Evolutionary conservation across 2,797 vertebrate species (phyloP), one percentile per base, ranked within the genome.

Genomic region (Gephyroberyx darwinii): DNA sequence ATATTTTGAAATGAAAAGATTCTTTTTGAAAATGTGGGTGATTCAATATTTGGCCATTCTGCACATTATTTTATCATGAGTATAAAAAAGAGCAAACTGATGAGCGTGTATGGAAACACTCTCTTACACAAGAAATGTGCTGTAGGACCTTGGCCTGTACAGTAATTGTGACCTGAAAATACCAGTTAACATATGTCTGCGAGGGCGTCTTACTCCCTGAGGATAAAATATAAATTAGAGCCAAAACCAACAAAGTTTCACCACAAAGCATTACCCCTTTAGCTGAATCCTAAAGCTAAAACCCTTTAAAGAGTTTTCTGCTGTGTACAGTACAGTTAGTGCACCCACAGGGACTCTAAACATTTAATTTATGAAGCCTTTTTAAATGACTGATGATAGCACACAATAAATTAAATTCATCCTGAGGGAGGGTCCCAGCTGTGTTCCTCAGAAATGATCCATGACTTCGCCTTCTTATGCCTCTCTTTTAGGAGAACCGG

Each of bases 311-410:
- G 65, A 68, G 60, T 59, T 64, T 48, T 67, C 50, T 62, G 48
- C 61, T 50, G 48, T 13, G 64, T 74, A 39, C 13, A 19, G 30
- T 51, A 54, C 59, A 68, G 57, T 20, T 71, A 77, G 80, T 77
- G 54, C 59, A 77, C 81, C 85, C 84, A 83, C 58, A 77, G 81
- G 80, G 80, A 61, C 69, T 51, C 71, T 71, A 76, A 84, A 88
- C 78, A 75, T 85, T 85, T 88, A 65, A 86, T 90, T 90, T 72
- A 79, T 67, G 82, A 87, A 74, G 77, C 81, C 77, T 82, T 81
- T 86, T 81, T 71, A 77, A 86, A 86, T 84, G 81, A 86, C 84
- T 79, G 80, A 83, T 82, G 84, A 89, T 85, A 83, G 83, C 78
- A 80, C 76, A 80, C 57, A 52, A 70, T 80, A 59, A 63, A 54